These are phyloP conservation scores for Platysternon megacephalum DNA, from an alignment of 2,113 vertebrate genomes.

Conservation along the genomic window DNA sequence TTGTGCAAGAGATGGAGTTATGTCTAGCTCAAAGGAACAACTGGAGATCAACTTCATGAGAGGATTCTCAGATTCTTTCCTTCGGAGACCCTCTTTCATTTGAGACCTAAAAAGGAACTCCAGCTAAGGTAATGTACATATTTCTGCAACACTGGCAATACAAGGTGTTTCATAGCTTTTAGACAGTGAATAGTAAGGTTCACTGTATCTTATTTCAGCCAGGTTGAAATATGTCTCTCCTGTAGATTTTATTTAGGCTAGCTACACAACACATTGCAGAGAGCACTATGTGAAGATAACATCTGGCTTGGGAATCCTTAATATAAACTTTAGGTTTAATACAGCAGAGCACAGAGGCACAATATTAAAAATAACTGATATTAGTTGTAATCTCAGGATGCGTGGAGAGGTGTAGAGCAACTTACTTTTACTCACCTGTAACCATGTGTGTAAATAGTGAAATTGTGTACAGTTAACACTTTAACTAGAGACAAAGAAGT, in stretches of 20 bases:
- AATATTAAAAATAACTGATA: neutral
- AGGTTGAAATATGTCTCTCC: neutral
- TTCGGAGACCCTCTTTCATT: neutral
- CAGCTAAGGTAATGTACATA: neutral
- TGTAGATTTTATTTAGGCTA: conserved; percentile 31
- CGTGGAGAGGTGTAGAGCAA: neutral
- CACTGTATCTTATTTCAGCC: neutral
- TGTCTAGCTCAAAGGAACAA: neutral
- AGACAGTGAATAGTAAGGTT: no score
- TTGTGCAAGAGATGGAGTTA: neutral
- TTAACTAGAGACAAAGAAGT: neutral
- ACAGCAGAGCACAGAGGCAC: neutral
- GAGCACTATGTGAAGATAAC: neutral
- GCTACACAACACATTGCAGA: neutral
- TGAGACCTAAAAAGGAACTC: neutral
- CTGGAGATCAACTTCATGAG: neutral
- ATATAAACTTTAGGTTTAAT: neutral
- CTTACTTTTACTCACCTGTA: neutral
- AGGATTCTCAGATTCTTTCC: fast-evolving
- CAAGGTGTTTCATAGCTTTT: neutral
- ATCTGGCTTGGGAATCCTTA: neutral
- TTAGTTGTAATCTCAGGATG: neutral
- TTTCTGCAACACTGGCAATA: neutral
- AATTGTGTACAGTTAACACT: neutral
- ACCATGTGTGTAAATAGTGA: conserved; percentile 1